Conservation (phyloP, 2,888 invertebrate species). For the Myathropa florea region DNA sequence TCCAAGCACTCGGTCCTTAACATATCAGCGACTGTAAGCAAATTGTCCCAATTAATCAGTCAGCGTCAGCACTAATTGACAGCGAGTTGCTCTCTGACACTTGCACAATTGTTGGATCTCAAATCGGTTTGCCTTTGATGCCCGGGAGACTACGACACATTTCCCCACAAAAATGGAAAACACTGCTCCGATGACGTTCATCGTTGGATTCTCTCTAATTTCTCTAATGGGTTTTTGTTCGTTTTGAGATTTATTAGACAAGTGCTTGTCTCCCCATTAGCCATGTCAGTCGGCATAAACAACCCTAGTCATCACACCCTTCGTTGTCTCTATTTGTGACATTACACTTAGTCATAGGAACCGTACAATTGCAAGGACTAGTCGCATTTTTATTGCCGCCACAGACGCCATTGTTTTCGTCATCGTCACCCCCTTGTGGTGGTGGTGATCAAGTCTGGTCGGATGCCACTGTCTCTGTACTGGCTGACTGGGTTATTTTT, state of each 20-base stretch:
- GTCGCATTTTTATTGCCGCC: conserved; percentile 62
- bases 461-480: conserved; percentile 12
- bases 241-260: conserved; percentile 48
- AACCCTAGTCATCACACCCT: conserved; percentile 49
- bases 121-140: neutral
- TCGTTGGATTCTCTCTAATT: conserved; percentile 24
- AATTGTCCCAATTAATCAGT: conserved; percentile 32
- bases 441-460: neutral
- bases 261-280: conserved; percentile 63
- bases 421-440: conserved; percentile 32
- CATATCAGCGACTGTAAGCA: conserved; percentile 1
- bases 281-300: conserved; percentile 50
- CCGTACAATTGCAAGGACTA: conserved; percentile 43
- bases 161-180: neutral
- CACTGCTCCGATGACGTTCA: neutral
- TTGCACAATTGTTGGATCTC: neutral
- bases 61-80: conserved; percentile 11
- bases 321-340: conserved; percentile 33
- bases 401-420: conserved; percentile 58
- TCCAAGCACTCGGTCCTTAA: neutral
- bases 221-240: conserved; percentile 22
- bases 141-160: neutral
- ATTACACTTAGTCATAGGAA: conserved; percentile 56
- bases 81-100: conserved; percentile 1
- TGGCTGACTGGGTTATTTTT: conserved; percentile 43